phyloP scores from a whole-genome alignment of 2,888 invertebrate species.

The Anticlea derivata region DNA sequence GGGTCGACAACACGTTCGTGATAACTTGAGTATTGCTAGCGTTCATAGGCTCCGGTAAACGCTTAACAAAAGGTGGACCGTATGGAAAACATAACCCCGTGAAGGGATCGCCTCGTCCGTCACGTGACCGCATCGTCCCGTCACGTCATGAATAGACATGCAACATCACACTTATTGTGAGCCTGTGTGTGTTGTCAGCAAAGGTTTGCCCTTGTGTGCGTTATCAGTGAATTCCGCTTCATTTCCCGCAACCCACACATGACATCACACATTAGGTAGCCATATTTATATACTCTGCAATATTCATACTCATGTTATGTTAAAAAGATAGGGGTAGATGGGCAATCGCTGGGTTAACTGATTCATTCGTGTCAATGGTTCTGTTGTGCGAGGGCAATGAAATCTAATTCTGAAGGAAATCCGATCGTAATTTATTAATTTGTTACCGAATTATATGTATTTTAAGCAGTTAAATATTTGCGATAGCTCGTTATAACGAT shows the following conservation, averaged over 20 bases:
- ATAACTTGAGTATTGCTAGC: no score
- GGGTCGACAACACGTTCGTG: no score
- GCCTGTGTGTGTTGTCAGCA: slow-evolving; percentile 36
- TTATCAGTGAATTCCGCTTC: slow-evolving; percentile 83
- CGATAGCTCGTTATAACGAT: no score
- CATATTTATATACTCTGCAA: slow-evolving; percentile 25
- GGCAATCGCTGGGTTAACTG: slow-evolving; percentile 21
- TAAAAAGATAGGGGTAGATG: slow-evolving; percentile 28
- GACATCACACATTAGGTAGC: slow-evolving; percentile 64
- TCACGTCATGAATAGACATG: not conserved
- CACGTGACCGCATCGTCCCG: not conserved
- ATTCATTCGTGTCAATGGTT: slow-evolving; percentile 16
- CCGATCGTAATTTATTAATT: not conserved
- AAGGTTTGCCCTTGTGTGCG: slow-evolving; percentile 62
- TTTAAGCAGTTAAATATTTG: no score
- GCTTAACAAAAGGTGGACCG: no score
- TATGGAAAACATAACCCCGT: not conserved
- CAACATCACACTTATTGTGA: slow-evolving; percentile 8
- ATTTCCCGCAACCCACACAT: slow-evolving; percentile 79
- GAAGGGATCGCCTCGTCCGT: not conserved
- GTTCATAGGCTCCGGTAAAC: no score
- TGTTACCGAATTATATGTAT: not conserved
- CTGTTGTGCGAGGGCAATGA: slow-evolving; percentile 13
- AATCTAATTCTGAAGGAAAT: slow-evolving; percentile 1
- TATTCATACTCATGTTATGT: slow-evolving; percentile 23